These are phyloP conservation scores for Tragulus kanchil DNA, from an alignment of 2,113 vertebrate genomes.

Conservation along the genomic window DNA sequence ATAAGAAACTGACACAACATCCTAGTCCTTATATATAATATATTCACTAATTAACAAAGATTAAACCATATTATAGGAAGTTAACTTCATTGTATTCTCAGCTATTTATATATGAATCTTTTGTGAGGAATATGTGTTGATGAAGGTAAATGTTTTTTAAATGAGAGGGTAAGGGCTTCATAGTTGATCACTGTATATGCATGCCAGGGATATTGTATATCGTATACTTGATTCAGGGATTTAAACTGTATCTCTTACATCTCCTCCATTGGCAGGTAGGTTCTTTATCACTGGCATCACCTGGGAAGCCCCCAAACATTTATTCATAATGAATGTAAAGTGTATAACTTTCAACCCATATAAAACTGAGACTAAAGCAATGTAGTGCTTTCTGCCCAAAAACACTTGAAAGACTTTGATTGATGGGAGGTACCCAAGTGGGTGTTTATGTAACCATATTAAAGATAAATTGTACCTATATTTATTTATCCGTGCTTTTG, in stretches of 20 bases:
- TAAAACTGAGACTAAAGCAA: background rate
- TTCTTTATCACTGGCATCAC: background rate
- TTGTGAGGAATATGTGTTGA: background rate
- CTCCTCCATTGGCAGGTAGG: background rate
- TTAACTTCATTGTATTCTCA: background rate
- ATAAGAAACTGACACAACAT: background rate
- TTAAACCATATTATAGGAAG: background rate
- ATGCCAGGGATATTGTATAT: background rate
- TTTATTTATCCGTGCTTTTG: background rate
- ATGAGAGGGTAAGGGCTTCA: background rate
- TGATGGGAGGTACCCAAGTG: background rate
- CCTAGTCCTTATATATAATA: background rate
- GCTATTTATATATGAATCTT: background rate
- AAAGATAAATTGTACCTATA: background rate
- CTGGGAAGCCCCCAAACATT: background rate
- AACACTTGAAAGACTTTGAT: background rate
- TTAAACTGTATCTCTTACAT: background rate
- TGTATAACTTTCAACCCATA: background rate
- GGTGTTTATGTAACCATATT: background rate
- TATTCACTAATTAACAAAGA: background rate
- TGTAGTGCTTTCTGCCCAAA: background rate
- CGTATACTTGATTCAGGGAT: background rate
- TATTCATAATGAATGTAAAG: background rate
- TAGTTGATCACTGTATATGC: background rate
- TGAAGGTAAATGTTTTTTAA: slow-evolving; percentile 47